Conservation (phyloP, 2,888 invertebrate species). For the Athripsodes cinereus region DNA sequence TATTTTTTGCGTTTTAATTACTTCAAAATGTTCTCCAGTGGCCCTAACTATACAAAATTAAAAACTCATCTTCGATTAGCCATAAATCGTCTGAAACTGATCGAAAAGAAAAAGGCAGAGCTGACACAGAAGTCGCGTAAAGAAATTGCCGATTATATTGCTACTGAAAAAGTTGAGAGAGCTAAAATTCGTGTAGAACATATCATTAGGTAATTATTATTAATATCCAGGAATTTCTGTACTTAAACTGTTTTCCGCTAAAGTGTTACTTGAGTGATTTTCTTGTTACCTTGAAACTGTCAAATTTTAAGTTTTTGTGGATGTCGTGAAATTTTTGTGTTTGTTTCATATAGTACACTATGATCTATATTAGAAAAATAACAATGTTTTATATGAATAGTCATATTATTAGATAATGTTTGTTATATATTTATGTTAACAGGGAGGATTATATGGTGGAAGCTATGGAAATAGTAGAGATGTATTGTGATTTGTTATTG, state of each 20-base stretch:
- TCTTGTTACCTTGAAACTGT: too few species aligned
- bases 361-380: too few species aligned
- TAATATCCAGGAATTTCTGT: too few species aligned
- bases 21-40: conserved; percentile 77
- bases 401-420: neutral
- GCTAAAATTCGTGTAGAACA: conserved; percentile 98
- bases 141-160: conserved; percentile 96
- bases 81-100: conserved; percentile 86
- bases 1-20: neutral
- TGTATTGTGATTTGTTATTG: conserved; percentile 96
- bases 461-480: conserved; percentile 98
- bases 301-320: too few species aligned
- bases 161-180: conserved; percentile 75
- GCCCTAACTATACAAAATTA: conserved; percentile 89
- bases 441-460: conserved; percentile 98
- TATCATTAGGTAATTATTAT: conserved; percentile 81
- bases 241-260: too few species aligned
- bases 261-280: too few species aligned
- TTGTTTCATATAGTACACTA: too few species aligned
- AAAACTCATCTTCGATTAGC: conserved; percentile 94
- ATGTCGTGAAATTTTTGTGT: too few species aligned
- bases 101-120: conserved; percentile 98
- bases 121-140: conserved; percentile 90
- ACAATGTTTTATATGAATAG: too few species aligned
- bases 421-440: conserved; percentile 29